Evolutionary conservation across 2,113 vertebrate species (phyloP).

Genomic region (Phaethornis superciliosus): DNA sequence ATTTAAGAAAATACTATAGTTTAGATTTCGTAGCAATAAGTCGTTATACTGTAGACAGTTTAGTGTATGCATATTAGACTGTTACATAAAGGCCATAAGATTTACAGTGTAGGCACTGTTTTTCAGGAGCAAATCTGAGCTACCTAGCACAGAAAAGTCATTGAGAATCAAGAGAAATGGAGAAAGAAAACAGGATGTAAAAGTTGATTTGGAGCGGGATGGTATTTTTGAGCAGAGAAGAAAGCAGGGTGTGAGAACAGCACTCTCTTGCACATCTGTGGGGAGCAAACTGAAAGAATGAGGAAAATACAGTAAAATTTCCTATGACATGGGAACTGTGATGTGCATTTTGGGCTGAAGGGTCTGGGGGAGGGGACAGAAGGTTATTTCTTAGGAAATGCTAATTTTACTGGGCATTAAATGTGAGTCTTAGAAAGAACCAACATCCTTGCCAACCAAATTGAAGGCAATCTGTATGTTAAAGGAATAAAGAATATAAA

Average conservation of each 20-base stretch:
- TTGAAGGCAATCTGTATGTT: conserved; percentile 21
- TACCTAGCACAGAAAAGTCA: background rate
- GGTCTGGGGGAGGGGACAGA: background rate
- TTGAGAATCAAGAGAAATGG: background rate
- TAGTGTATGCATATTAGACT: background rate
- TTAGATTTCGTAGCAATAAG: background rate
- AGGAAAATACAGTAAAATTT: background rate
- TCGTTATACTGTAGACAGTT: background rate
- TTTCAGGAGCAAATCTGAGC: background rate
- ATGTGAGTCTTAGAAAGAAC: background rate
- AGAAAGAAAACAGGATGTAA: background rate
- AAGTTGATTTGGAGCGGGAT: background rate
- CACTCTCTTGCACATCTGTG: background rate
- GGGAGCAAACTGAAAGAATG: background rate
- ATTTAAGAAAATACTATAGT: background rate
- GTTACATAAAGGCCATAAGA: background rate
- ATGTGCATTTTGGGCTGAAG: background rate
- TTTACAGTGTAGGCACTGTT: background rate
- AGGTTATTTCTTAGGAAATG: background rate
- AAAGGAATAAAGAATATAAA: conserved; percentile 38
- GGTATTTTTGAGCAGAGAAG: background rate
- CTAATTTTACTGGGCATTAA: background rate
- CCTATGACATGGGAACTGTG: background rate
- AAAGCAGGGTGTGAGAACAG: background rate
- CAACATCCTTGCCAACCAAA: background rate